Evolutionary conservation across 2,888 invertebrate genomes (phyloP), one percentile per base, ranked within the genome.

Genomic region (Folsomia manolachei): DNA sequence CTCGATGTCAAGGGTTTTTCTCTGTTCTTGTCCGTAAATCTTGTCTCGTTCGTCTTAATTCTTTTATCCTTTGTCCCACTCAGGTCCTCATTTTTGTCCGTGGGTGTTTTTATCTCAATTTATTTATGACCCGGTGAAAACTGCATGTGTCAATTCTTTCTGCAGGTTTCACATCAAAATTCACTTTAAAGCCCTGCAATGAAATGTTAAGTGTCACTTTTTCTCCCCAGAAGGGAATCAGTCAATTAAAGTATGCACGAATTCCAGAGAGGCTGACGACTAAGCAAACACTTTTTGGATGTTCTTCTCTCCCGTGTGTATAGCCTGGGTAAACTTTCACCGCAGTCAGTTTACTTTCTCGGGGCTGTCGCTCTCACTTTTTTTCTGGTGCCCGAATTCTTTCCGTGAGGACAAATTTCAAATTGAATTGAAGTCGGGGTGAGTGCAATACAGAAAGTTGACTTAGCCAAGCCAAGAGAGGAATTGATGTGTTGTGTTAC

Each of bases 171-270:
- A 39, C 4, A 39, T 4, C 4, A 14, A 39, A 39, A 39, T 9
- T 39, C 39, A 39, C 39, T 39, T 39, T 39, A 9, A n/a, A 39
- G 4, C 39, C 39, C 39, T 4, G 39, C 39, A 51, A 18, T 56
- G 18, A 56, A 56, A n/a, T n/a, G n/a, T n/a, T n/a, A n/a, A 56
- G 56, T 56, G 56, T 56, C 56, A 14, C 56, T 56, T 56, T 56
- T n/a, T n/a, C 21, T 63, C 27, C 63, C 63, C 63, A 63, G 27
- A 27, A 63, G 63, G 63, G 63, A 63, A 25, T 63, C 63, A 63
- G 63, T 63, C 63, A 63, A 63, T 63, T 63, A 63, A 63, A 63
- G 26, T 63, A 25, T 63, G 63, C 27, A 63, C 27, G 63, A 63
- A 27, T 19, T 27, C 26, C 26, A 26, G 25, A n/a, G 63, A 21